Percentiles rank a stretch among this genome's conserved stretches.
These are phyloP conservation scores for Orussus abietinus DNA, from an alignment of 1,140 invertebrate species.

Conservation along the genomic window DNA sequence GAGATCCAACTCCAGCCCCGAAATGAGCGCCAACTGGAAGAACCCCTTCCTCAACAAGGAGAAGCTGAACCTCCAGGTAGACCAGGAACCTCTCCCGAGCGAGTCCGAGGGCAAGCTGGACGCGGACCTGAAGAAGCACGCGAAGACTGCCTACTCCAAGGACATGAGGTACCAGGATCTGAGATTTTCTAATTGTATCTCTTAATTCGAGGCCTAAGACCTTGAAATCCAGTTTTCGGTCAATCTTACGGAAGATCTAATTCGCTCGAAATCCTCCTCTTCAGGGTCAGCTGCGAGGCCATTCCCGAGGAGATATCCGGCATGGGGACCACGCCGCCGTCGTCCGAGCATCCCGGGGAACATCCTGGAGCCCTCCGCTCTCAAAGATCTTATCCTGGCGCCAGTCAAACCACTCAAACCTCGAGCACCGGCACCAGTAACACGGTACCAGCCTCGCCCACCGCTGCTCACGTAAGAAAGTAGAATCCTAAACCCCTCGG, in stretches of 20 bases:
- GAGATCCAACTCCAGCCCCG: conserved; percentile 83
- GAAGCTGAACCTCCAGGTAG: conserved; percentile 37
- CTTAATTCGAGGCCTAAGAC: too few species aligned
- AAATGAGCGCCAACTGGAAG: conserved; percentile 85
- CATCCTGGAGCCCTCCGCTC: conserved; percentile 37
- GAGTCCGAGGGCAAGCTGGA: conserved; percentile 47
- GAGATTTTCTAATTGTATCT: conserved; percentile 11
- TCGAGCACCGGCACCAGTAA: conserved; percentile 29
- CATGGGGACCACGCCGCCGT: conserved; percentile 59
- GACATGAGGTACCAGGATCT: conserved; percentile 58
- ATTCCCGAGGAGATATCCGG: conserved; percentile 83
- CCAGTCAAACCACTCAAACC: conserved; percentile 32
- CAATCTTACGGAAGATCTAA: too few species aligned
- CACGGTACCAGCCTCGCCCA: conserved; percentile 46
- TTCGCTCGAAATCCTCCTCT: neutral
- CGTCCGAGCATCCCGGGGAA: conserved; percentile 34
- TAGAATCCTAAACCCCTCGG: too few species aligned
- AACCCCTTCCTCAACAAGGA: conserved; percentile 61
- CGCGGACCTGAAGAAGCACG: conserved; percentile 58
- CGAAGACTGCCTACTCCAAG: conserved; percentile 62
- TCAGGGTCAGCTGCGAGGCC: conserved; percentile 77
- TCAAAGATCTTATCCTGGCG: conserved; percentile 43
- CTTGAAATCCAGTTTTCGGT: too few species aligned
- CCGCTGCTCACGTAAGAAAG: conserved; percentile 32
- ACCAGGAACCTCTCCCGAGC: conserved; percentile 30